Evolutionary conservation across 2,888 invertebrate species (phyloP), one percentile per base, ranked within the genome.

Genomic region (Willowsia nigromaculata): DNA sequence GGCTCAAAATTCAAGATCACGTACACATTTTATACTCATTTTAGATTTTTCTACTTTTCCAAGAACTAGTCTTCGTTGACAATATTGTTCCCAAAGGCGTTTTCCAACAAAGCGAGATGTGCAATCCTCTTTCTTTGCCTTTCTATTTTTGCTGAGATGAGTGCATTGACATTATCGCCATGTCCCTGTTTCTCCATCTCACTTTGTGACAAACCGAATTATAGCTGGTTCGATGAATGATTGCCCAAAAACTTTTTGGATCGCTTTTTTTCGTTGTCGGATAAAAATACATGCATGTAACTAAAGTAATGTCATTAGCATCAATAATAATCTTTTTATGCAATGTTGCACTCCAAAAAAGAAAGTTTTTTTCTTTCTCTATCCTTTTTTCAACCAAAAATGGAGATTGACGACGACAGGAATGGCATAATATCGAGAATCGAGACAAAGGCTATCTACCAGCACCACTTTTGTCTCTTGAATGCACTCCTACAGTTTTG

Each of bases 291-390:
- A 37, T 37, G 68, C 22, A 18, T n/a, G 13, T 15, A 15, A 25
- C 5, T n/a, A 22, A 2, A 15, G 43, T 85, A 85, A 85, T 78
- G 85, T 85, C 85, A 85, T 85, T 85, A 85, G 78, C 59, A 85
- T 76, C 85, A 62, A 85, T 85, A 85, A 74, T 71, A 81, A 85
- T 85, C 85, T 78, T 76, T n/a, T 76, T 85, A 85, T 85, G 78
- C 62, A 85, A 85, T 84, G 50, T 50, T 84, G 84, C 84, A 84
- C 53, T 22, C 56, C 62, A 82, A 82, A 27, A 81, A 56, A 59
- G 47, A 83, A 84, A 84, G 84, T 71, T 71, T 71, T 53, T 40
- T 6, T 6, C 9, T 30, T 2, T 47, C 25, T 25, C 4, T 18
- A 18, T 3, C n/a, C n/a, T n/a, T n/a, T 22, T 65, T 65, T 65